Conservation (phyloP, 2,888 invertebrate species). For the Aphidius colemani region DNA sequence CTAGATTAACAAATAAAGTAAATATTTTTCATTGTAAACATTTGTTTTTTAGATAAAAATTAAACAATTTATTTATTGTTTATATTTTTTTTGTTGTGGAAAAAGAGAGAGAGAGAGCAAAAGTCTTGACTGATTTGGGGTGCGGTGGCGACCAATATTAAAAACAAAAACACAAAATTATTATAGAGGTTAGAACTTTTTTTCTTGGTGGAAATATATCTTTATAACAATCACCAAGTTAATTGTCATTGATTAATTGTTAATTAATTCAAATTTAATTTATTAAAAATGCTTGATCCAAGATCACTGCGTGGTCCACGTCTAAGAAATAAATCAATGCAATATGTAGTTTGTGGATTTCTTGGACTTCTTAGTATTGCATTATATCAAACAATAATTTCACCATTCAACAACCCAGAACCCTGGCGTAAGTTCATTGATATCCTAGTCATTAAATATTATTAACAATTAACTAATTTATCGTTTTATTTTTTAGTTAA, state of each 20-base stretch:
- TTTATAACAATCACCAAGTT: too few species aligned
- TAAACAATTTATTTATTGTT: neutral
- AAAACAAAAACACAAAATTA: too few species aligned
- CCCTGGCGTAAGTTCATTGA: slow-evolving; percentile 65
- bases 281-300: slow-evolving; percentile 7
- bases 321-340: neutral
- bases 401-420: slow-evolving; percentile 69
- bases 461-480: slow-evolving; percentile 36
- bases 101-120: too few species aligned
- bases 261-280: neutral
- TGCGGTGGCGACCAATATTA: too few species aligned
- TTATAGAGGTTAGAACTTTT: too few species aligned
- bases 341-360: slow-evolving; percentile 63
- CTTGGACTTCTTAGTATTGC: slow-evolving; percentile 64
- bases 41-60: neutral
- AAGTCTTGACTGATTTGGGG: too few species aligned
- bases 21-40: neutral
- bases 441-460: slow-evolving; percentile 34
- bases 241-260: neutral
- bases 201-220: too few species aligned
- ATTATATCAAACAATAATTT: slow-evolving; percentile 67
- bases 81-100: neutral
- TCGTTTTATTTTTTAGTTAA: slow-evolving; percentile 63
- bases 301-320: neutral
- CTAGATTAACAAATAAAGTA: neutral